Conservation (phyloP, 2,113 vertebrate genomes). For the Barbus barbus region DNA sequence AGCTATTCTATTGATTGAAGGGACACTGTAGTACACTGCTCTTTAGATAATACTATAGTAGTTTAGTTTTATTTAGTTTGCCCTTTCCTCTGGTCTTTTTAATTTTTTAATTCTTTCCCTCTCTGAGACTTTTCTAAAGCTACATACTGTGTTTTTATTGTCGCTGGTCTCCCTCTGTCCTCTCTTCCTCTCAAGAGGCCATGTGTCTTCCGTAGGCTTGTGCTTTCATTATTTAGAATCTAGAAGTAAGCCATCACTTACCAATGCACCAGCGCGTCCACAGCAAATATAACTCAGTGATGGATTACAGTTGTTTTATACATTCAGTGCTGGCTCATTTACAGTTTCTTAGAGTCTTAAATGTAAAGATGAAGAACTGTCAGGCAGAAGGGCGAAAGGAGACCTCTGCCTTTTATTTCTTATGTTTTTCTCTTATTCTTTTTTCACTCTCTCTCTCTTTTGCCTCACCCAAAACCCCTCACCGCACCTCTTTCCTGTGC, state of each 20-base stretch:
- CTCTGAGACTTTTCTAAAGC: background rate
- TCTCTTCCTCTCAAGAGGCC: background rate
- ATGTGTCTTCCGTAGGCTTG: slow-evolving; percentile 10
- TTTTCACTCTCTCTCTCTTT: background rate
- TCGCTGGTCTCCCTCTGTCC: background rate
- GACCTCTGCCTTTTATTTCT: slow-evolving; percentile 32
- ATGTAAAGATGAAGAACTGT: slow-evolving; percentile 72
- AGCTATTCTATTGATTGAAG: background rate
- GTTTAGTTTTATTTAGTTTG: slow-evolving; percentile 8
- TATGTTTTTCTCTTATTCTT: background rate
- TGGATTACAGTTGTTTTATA: slow-evolving; percentile 65
- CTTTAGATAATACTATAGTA: background rate
- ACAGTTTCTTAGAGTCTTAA: slow-evolving; percentile 65
- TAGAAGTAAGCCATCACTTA: slow-evolving; percentile 37
- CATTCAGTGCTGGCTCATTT: slow-evolving; percentile 54
- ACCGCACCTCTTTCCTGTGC: slow-evolving; percentile 19
- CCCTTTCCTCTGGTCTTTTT: background rate
- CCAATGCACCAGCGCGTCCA: background rate
- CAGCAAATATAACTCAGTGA: slow-evolving; percentile 46
- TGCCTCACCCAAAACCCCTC: background rate
- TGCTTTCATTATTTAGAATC: slow-evolving; percentile 25
- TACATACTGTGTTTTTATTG: slow-evolving; percentile 5
- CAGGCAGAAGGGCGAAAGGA: slow-evolving; percentile 50
- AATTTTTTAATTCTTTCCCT: background rate
- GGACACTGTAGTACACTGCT: background rate